phyloP scores from a whole-genome alignment of 2,888 invertebrate genomes.

The Cheilosia variabilis region DNA sequence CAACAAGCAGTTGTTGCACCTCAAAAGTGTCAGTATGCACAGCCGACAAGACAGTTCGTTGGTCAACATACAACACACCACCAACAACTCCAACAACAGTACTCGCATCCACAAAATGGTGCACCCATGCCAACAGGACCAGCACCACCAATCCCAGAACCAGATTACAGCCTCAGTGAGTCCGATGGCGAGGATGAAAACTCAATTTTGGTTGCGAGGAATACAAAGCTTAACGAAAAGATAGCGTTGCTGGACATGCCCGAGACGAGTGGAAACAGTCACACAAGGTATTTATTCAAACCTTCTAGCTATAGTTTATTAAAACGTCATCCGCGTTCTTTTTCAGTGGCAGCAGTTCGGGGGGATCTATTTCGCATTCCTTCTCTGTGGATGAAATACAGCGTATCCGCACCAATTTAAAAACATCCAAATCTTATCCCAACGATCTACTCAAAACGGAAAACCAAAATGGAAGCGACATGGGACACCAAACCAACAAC shows the following conservation, averaged over 20 bases:
- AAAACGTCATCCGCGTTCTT: neutral
- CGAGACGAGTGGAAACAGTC: constrained; percentile 91
- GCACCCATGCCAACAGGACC: constrained; percentile 78
- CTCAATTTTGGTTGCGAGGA: constrained; percentile 83
- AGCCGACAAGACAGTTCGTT: constrained; percentile 79
- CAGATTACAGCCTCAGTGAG: constrained; percentile 95
- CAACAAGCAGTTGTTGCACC: constrained; percentile 73
- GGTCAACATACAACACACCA: constrained; percentile 80
- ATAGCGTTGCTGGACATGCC: constrained; percentile 83
- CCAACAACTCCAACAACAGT: constrained; percentile 78
- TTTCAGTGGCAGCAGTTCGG: constrained; percentile 88
- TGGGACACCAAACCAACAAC: constrained; percentile 52
- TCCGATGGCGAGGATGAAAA: constrained; percentile 89
- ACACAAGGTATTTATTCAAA: constrained; percentile 86
- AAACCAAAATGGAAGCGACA: constrained; percentile 81
- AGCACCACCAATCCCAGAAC: constrained; percentile 94
- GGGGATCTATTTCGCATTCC: constrained; percentile 92
- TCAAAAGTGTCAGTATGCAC: constrained; percentile 84
- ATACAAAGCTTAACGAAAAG: constrained; percentile 85
- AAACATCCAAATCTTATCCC: constrained; percentile 94
- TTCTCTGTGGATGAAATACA: constrained; percentile 95
- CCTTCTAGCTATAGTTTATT: neutral
- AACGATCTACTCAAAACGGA: constrained; percentile 89
- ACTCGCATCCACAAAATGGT: constrained; percentile 76
- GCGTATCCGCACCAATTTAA: constrained; percentile 92